Percentiles rank a stretch among this genome's conserved stretches.
Evolutionary conservation across 2,113 vertebrate species (phyloP).

Genomic region (Suncus etruscus): DNA sequence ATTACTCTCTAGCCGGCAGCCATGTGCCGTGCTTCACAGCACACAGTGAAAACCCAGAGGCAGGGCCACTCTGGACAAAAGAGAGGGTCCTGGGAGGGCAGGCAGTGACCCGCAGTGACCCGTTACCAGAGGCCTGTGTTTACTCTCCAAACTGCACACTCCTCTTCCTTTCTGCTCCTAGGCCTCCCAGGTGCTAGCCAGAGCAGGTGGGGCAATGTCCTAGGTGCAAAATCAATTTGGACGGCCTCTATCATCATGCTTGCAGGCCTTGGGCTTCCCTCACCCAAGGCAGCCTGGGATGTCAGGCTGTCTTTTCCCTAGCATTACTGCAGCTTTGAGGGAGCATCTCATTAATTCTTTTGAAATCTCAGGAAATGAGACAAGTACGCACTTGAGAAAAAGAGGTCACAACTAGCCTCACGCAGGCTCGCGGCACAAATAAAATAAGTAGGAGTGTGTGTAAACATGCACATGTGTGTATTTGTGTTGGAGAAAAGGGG

Average conservation of each 20-base stretch:
- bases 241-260: background rate
- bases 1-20: background rate
- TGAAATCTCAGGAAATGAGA: constrained; percentile 55
- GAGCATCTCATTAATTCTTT: constrained; percentile 56
- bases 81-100: background rate
- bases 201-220: constrained; percentile 56
- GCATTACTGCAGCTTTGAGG: constrained; percentile 63
- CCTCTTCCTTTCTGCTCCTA: background rate
- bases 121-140: background rate
- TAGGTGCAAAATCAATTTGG: constrained; percentile 52
- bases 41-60: background rate
- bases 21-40: background rate
- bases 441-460: background rate
- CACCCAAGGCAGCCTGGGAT: background rate
- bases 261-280: too few relatives aligned
- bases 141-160: constrained; percentile 21
- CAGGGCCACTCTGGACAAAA: constrained; percentile 42
- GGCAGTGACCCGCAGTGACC: background rate
- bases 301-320: background rate
- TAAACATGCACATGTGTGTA: background rate
- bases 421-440: constrained; percentile 14
- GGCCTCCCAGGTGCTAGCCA: constrained; percentile 11
- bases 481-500: background rate
- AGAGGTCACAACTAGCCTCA: constrained; percentile 27
- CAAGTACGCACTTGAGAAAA: constrained; percentile 45